Evolutionary conservation across 2,113 vertebrate species (phyloP).

Genomic region (Thermophis baileyi): DNA sequence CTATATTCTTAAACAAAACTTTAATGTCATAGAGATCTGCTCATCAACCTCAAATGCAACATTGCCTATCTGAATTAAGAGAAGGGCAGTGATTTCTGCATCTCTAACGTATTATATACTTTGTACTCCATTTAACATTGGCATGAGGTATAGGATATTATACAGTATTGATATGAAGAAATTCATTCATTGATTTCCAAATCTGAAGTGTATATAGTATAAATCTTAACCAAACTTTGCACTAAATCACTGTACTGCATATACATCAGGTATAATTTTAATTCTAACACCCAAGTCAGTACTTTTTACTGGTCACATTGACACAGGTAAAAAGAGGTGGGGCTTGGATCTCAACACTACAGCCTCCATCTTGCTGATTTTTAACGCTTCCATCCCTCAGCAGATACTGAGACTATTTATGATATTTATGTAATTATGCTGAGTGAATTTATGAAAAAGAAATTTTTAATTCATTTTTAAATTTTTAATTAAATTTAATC

Average conservation of each 20-base stretch:
- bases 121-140: background rate
- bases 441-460: background rate
- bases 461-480: background rate
- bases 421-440: background rate
- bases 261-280: slow-evolving; percentile 52
- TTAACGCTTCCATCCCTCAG: background rate
- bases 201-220: slow-evolving; percentile 62
- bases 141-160: background rate
- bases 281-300: slow-evolving; percentile 60
- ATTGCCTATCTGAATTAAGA: slow-evolving; percentile 40
- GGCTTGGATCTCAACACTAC: background rate
- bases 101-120: slow-evolving; percentile 20
- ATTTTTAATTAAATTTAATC: background rate
- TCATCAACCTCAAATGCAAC: slow-evolving; percentile 13
- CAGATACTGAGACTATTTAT: background rate
- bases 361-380: background rate
- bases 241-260: slow-evolving; percentile 55
- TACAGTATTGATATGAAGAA: background rate
- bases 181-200: slow-evolving; percentile 54
- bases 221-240: slow-evolving; percentile 55
- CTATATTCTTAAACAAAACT: slow-evolving; percentile 52
- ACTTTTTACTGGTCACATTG: background rate
- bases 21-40: slow-evolving; percentile 45
- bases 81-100: background rate
- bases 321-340: background rate